Percentiles rank a stretch among this genome's conserved stretches.
These are phyloP conservation scores for Agrochola lota DNA, from an alignment of 2,888 invertebrate species.

Conservation along the genomic window DNA sequence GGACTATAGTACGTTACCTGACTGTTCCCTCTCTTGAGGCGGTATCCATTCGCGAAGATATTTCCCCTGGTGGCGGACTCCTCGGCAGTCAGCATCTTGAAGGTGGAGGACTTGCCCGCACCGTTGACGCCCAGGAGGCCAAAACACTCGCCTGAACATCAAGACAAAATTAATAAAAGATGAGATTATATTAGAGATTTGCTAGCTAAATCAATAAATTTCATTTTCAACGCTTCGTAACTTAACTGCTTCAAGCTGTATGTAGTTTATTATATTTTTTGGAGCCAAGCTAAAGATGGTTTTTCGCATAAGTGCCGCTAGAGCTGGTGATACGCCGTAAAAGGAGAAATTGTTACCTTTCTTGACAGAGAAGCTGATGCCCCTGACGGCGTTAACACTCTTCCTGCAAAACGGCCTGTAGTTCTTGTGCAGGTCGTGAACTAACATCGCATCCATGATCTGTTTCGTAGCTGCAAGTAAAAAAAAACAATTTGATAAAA, in stretches of 20 bases:
- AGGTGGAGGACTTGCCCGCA: slow-evolving; percentile 96
- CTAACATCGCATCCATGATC: slow-evolving; percentile 88
- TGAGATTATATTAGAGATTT: no score
- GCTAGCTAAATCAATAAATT: not conserved
- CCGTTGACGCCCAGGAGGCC: slow-evolving; percentile 96
- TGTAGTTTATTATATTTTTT: not conserved
- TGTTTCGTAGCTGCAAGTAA: slow-evolving; percentile 71
- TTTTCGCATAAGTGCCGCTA: not conserved
- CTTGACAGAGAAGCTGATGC: slow-evolving; percentile 92
- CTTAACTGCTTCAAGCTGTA: not conserved
- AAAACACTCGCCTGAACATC: slow-evolving; percentile 93
- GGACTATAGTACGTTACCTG: not conserved
- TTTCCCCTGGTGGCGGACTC: slow-evolving; percentile 86
- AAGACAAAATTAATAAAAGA: not conserved
- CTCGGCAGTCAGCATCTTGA: slow-evolving; percentile 95
- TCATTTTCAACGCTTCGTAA: not conserved
- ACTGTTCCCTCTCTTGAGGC: slow-evolving; percentile 53
- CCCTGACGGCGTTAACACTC: slow-evolving; percentile 90
- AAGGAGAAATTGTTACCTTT: slow-evolving; percentile 72
- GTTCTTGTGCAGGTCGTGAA: slow-evolving; percentile 91
- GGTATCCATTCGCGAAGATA: slow-evolving; percentile 84
- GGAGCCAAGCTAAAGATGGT: not conserved
- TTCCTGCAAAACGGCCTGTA: slow-evolving; percentile 83
- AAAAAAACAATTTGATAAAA: not conserved
- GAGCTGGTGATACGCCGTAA: not conserved